phyloP scores from a whole-genome alignment of 2,113 vertebrate species.

The Oplegnathus fasciatus region DNA sequence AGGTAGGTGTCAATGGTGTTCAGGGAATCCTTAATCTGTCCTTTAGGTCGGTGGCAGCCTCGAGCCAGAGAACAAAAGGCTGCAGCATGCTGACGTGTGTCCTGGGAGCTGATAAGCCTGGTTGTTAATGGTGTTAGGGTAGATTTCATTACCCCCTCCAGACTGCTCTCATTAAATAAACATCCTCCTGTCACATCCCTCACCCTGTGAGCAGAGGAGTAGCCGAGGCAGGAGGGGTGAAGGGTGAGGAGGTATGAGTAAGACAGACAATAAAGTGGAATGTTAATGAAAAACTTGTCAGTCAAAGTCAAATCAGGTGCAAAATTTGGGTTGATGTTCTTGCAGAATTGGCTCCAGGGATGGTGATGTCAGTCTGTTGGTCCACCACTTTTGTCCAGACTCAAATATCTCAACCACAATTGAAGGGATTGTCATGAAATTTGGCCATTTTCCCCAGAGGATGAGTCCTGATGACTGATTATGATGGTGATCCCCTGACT shows the following conservation, averaged over 20 bases:
- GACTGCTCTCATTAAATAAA: slow-evolving; percentile 85
- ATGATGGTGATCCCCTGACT: not conserved
- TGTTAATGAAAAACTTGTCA: slow-evolving; percentile 70
- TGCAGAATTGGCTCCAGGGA: not conserved
- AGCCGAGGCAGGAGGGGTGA: slow-evolving; percentile 29
- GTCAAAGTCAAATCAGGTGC: slow-evolving; percentile 59
- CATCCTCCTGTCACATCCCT: slow-evolving; percentile 81
- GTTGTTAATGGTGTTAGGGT: slow-evolving; percentile 83
- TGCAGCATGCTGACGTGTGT: slow-evolving; percentile 74
- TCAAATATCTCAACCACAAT: not conserved
- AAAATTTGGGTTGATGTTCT: slow-evolving; percentile 4
- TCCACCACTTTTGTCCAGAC: not conserved
- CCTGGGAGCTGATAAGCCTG: slow-evolving; percentile 76
- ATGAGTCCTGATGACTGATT: not conserved
- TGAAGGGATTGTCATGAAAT: not conserved
- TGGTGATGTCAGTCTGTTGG: not conserved
- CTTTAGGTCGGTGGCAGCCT: slow-evolving; percentile 53
- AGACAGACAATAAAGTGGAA: slow-evolving; percentile 75
- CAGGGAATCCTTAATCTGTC: slow-evolving; percentile 57
- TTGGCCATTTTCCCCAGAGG: not conserved
- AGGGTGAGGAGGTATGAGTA: slow-evolving; percentile 33
- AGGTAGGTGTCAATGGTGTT: slow-evolving; percentile 32
- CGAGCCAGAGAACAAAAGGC: slow-evolving; percentile 76
- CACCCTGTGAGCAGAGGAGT: slow-evolving; percentile 61
- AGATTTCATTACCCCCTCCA: slow-evolving; percentile 86